These are phyloP conservation scores for Anniella stebbinsi DNA, from an alignment of 2,797 vertebrate species.

Conservation along the genomic window DNA sequence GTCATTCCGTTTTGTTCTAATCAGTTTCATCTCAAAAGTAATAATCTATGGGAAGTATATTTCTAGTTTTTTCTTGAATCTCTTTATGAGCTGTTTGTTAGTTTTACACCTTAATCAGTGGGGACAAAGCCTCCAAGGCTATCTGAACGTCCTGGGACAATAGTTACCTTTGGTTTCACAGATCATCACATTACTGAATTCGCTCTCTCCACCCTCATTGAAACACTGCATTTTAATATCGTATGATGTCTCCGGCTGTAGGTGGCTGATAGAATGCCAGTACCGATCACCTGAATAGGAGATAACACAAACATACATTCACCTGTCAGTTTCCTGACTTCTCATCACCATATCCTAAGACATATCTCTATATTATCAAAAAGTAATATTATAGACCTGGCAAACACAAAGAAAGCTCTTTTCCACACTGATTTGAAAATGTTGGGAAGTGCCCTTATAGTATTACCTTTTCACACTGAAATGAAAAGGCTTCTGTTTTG, in stretches of 20 bases:
- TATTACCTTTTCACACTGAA: background rate
- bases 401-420: background rate
- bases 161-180: conserved; percentile 94
- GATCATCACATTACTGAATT: conserved; percentile 98
- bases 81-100: background rate
- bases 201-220: conserved; percentile 96
- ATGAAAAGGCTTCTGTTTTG: background rate
- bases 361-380: background rate
- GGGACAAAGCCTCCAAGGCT: background rate
- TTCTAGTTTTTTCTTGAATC: background rate
- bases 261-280: conserved; percentile 96
- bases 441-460: background rate
- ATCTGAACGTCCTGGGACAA: background rate
- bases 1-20: background rate
- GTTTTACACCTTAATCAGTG: background rate
- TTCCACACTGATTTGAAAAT: background rate
- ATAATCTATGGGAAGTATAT: background rate
- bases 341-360: background rate
- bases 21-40: background rate
- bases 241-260: conserved; percentile 96
- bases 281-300: conserved; percentile 87
- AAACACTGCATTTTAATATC: conserved; percentile 99
- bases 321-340: background rate
- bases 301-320: background rate
- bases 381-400: background rate